Conservation (phyloP, 1,140 invertebrate genomes). For the Papilio polyxenes region DNA sequence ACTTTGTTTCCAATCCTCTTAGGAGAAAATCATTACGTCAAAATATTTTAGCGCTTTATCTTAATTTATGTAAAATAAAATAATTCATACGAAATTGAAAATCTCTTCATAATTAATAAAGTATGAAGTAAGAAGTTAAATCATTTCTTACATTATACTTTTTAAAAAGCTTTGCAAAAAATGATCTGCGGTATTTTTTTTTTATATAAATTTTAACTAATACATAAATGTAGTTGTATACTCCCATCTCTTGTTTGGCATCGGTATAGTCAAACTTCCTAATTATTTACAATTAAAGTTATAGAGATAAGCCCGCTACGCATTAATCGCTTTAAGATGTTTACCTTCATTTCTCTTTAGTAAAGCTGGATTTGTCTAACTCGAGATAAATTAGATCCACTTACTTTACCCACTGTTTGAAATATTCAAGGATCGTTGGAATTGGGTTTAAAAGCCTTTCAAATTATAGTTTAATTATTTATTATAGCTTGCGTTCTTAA, state of each 20-base stretch:
- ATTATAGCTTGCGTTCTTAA: not conserved
- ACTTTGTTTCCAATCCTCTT: conserved; percentile 21
- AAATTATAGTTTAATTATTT: not conserved
- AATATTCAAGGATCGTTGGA: conserved; percentile 8
- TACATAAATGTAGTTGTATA: not conserved
- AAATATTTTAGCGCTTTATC: not conserved
- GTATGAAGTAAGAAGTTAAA: too few species aligned
- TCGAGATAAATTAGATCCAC: not conserved
- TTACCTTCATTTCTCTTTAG: conserved; percentile 16
- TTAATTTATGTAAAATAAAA: not conserved
- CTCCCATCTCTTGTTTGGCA: not conserved
- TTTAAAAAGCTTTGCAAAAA: too few species aligned
- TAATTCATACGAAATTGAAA: not conserved
- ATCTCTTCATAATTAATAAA: not conserved
- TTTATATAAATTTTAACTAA: too few species aligned
- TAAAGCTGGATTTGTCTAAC: conserved; percentile 19
- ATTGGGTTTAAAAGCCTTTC: not conserved
- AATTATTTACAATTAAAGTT: conserved; percentile 10
- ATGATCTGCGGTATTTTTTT: too few species aligned
- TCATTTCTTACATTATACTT: not conserved
- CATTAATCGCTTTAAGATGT: conserved; percentile 14
- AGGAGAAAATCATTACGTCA: conserved; percentile 1
- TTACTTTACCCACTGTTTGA: not conserved
- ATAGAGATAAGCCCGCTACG: not conserved
- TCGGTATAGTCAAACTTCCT: not conserved